Conservation (phyloP, 2,797 vertebrate species). For the Diceros bicornis region DNA sequence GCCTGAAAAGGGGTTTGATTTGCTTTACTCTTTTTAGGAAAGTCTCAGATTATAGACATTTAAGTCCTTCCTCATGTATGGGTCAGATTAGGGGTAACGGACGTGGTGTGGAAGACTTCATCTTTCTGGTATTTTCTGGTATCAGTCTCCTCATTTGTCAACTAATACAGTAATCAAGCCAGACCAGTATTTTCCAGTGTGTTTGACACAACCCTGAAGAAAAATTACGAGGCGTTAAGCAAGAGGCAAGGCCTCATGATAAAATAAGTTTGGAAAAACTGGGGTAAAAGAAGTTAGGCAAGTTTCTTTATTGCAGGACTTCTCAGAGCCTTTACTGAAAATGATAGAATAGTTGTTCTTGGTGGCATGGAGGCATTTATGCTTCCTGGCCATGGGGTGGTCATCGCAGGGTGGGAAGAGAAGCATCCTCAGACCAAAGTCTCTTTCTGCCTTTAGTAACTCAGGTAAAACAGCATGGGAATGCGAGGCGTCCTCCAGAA, state of each 20-base stretch:
- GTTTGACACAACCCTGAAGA: not conserved
- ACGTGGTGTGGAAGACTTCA: accelerated
- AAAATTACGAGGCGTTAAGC: not conserved
- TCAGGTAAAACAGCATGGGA: not conserved
- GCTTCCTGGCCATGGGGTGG: not conserved
- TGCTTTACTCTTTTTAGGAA: not conserved
- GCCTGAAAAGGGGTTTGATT: not conserved
- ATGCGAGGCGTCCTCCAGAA: not conserved
- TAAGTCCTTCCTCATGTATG: not conserved
- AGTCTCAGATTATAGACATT: not conserved
- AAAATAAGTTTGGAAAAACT: not conserved
- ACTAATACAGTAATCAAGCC: no score
- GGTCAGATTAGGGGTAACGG: no score
- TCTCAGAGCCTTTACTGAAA: not conserved
- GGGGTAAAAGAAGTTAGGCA: not conserved
- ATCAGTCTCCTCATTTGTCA: not conserved
- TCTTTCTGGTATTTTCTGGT: no score
- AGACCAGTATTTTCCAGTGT: not conserved
- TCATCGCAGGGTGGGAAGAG: not conserved
- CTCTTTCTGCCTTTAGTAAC: not conserved
- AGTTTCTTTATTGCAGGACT: not conserved
- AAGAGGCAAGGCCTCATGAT: not conserved
- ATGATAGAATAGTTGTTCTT: not conserved
- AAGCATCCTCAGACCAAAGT: not conserved
- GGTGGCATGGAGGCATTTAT: accelerated